Base-by-base conservation (phyloP, 2,888 invertebrate species). In the Troides helena region DNA sequence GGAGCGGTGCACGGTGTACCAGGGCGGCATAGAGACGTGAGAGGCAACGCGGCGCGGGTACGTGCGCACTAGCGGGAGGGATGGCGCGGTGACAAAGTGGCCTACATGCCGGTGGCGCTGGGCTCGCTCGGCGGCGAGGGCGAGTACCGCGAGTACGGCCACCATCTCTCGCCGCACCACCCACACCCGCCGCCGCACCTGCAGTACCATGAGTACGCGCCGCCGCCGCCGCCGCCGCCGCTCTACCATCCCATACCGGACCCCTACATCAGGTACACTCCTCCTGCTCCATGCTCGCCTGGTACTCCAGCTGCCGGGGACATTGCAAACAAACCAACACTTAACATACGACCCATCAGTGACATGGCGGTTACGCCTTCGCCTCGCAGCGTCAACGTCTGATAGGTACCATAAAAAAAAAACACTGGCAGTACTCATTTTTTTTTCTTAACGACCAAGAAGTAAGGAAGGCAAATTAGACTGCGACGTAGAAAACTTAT, bases 81-180 rank as follows among this genome's bases (percentile, higher is more conserved):
- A 93, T 93, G 94, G 86, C 88, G 87, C 93, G 93, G 94, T 94
- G 94, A 93, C 94, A 94, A 92, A 81, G 94, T 94, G 94, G 94
- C 94, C 89, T 94, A 93, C 92, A 94, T 94, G 94, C 94, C 91
- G 77, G 94, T 94, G 89, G 94, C 93, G 91, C 93, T 94, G 93
- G 93, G 94, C 93, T 93, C 93, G 92, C 92, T 94, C 90, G 94
- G 93, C 93, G 93, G 94, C 93, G 94, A 94, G 93, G 93, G 93
- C 93, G 93, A 93, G 93, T 93, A 90, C 92, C 93, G 87, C 74
- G 89, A 87, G 82, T 92, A 87, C 85, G 80, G 80, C 81, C 89
- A 88, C 81, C 88, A 87, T 85, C 87, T 92, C 88, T 90, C 90
- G 88, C 90, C 88, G 85, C 91, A 89, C 78, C 85, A 78, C 75